Percentiles rank a stretch among this genome's conserved stretches.
Evolutionary conservation across 2,113 vertebrate genomes (phyloP).

Genomic region (Brachypteracias leptosomus): DNA sequence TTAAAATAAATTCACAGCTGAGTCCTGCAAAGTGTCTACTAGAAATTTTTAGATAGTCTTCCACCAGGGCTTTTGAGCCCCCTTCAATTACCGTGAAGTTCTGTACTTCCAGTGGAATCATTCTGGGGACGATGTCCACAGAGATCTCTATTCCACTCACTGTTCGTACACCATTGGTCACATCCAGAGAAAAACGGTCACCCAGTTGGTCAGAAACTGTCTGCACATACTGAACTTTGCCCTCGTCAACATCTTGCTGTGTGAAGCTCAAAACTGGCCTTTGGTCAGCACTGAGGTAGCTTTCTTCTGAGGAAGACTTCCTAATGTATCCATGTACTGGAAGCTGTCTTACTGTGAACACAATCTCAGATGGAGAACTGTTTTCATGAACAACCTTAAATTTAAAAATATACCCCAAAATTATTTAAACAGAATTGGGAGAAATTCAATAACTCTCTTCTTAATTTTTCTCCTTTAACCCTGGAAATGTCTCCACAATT

Average conservation of each 20-base stretch:
- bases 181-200: conserved; percentile 80
- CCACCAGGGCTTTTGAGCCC: conserved; percentile 76
- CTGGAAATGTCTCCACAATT: not conserved
- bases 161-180: conserved; percentile 78
- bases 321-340: conserved; percentile 80
- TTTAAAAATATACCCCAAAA: conserved; percentile 1
- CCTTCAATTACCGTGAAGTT: conserved; percentile 88
- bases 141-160: conserved; percentile 75
- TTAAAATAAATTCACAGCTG: conserved; percentile 83
- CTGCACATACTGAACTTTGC: conserved; percentile 85
- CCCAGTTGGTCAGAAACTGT: conserved; percentile 64
- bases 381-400: conserved; percentile 84
- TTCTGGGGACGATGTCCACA: conserved; percentile 81
- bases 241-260: conserved; percentile 81
- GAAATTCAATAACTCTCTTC: not conserved
- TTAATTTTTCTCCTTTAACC: not conserved
- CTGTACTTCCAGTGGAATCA: conserved; percentile 81
- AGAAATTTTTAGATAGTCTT: conserved; percentile 79
- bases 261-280: conserved; percentile 80
- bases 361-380: conserved; percentile 81
- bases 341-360: conserved; percentile 74
- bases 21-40: conserved; percentile 81
- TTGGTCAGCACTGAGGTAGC: conserved; percentile 62
- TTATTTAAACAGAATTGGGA: not conserved
- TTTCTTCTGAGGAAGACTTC: conserved; percentile 71